phyloP scores from a whole-genome alignment of 2,113 vertebrate species.

The Python bivittatus region DNA sequence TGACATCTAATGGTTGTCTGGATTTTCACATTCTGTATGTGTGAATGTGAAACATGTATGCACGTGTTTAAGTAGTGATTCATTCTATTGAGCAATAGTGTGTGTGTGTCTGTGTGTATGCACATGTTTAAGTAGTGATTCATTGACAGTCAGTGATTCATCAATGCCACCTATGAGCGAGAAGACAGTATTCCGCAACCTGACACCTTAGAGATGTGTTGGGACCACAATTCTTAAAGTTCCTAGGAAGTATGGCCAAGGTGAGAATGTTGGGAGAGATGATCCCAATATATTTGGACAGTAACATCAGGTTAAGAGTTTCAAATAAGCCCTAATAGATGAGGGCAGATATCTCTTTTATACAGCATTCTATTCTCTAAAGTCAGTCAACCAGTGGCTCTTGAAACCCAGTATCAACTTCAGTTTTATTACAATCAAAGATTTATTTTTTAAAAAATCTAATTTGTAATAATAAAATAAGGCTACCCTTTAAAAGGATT shows the following conservation, averaged over 20 bases:
- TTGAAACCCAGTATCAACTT: neutral
- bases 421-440: neutral
- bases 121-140: too few species aligned
- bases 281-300: neutral
- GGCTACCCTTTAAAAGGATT: neutral
- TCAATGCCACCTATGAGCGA: neutral
- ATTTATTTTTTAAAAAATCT: neutral
- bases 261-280: neutral
- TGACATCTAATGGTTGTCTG: neutral
- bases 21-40: neutral
- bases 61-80: too few species aligned
- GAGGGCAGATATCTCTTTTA: neutral
- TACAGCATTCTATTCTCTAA: neutral
- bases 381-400: neutral
- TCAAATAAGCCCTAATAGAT: too few species aligned
- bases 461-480: neutral
- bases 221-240: neutral
- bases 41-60: too few species aligned
- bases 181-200: neutral
- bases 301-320: neutral
- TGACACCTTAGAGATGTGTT: neutral
- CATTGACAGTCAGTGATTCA: neutral
- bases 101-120: too few species aligned
- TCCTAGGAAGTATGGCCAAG: neutral
- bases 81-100: too few species aligned